Evolutionary conservation across 2,113 vertebrate genomes (phyloP).

Genomic region (Lutjanus erythropterus): DNA sequence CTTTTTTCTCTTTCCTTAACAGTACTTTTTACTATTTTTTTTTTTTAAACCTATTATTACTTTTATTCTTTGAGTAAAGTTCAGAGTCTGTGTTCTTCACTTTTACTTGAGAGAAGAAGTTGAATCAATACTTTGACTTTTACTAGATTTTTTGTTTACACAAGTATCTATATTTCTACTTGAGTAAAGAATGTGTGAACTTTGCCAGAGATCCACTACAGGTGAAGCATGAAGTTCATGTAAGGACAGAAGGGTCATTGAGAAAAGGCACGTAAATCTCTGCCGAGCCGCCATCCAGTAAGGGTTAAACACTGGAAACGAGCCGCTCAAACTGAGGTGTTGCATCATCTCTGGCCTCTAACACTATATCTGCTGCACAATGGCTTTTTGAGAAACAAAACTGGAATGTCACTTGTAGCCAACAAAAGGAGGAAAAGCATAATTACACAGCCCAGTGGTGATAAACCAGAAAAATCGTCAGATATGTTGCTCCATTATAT

Average conservation of each 20-base stretch:
- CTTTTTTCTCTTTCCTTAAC: too few species aligned
- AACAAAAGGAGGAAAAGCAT: constrained; percentile 52
- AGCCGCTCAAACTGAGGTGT: constrained; percentile 38
- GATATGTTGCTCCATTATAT: constrained; percentile 14
- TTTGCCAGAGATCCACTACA: background rate
- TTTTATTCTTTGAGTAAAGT: too few species aligned
- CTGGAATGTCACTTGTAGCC: constrained; percentile 44
- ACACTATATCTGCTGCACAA: constrained; percentile 68
- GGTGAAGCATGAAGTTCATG: background rate
- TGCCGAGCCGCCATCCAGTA: background rate
- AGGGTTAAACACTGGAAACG: constrained; percentile 41
- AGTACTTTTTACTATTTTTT: too few species aligned
- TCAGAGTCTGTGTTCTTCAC: too few species aligned
- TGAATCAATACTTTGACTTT: too few species aligned
- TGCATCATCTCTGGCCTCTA: constrained; percentile 74
- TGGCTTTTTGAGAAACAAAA: constrained; percentile 62
- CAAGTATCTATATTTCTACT: too few species aligned
- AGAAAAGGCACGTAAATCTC: constrained; percentile 5
- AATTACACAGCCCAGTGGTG: constrained; percentile 9
- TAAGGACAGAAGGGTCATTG: background rate
- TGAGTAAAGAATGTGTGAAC: too few species aligned
- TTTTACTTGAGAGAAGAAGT: too few species aligned
- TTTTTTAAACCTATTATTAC: too few species aligned
- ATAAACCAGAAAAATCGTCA: constrained; percentile 31
- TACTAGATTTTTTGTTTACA: too few species aligned